Percentiles rank a stretch among this genome's conserved stretches.
Evolutionary conservation across 2,113 vertebrate genomes (phyloP).

Genomic region (Nerophis ophidion): DNA sequence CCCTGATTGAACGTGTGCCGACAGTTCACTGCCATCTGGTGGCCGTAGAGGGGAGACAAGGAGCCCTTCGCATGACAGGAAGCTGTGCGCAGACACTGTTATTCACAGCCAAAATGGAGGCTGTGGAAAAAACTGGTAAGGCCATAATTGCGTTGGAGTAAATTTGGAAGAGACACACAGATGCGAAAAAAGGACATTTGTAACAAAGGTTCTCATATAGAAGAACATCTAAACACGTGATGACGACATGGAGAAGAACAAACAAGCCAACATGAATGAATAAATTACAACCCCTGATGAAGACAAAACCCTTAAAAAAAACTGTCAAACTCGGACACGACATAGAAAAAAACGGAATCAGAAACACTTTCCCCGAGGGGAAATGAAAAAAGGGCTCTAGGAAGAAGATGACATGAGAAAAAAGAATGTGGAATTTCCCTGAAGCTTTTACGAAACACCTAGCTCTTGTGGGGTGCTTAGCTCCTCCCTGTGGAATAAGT

Average conservation of each 20-base stretch:
- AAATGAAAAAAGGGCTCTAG: conserved; percentile 30
- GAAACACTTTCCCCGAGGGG: too few relatives aligned
- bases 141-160: conserved; percentile 48
- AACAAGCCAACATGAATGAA: conserved; percentile 63
- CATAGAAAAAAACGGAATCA: too few relatives aligned
- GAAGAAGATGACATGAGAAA: conserved; percentile 49
- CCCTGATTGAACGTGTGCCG: conserved; percentile 5
- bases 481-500: conserved; percentile 29
- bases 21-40: conserved; percentile 37
- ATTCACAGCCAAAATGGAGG: conserved; percentile 23
- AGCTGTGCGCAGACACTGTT: conserved; percentile 3
- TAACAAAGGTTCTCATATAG: conserved; percentile 24
- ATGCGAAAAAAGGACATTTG: background rate
- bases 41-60: conserved; percentile 10
- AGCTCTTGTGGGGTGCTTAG: conserved; percentile 23
- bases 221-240: conserved; percentile 46
- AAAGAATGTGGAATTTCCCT: conserved; percentile 63
- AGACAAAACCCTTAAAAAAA: conserved; percentile 43
- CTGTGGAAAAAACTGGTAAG: conserved; percentile 33
- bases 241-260: conserved; percentile 20
- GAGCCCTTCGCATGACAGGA: background rate
- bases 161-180: conserved; percentile 41
- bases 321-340: conserved; percentile 32
- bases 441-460: conserved; percentile 60
- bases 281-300: conserved; percentile 69